A percentile compares a stretch with the other conserved stretches of the same genome.
Evolutionary conservation across 2,797 vertebrate genomes (phyloP).

Genomic region (Meriones psammophilus): DNA sequence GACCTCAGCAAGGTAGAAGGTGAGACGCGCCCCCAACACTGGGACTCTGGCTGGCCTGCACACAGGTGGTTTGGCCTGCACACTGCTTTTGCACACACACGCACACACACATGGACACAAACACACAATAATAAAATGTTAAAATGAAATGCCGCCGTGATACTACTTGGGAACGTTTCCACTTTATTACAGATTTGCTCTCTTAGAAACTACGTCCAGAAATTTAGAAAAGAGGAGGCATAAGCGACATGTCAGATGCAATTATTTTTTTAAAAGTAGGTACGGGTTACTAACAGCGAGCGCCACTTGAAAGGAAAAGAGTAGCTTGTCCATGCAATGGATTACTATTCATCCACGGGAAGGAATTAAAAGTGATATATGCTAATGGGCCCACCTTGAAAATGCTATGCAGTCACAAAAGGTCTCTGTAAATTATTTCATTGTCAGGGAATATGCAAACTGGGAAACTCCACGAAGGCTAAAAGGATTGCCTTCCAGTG

Average conservation of each 20-base stretch:
- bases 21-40: neutral
- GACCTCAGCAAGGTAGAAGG: neutral
- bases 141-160: neutral
- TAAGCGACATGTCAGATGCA: neutral
- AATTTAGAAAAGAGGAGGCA: slow-evolving; percentile 16
- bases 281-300: neutral
- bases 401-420: neutral
- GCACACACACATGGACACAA: neutral
- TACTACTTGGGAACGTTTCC: neutral
- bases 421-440: neutral
- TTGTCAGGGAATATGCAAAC: neutral
- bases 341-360: neutral
- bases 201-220: neutral
- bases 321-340: neutral
- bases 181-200: neutral
- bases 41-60: too few relatives aligned
- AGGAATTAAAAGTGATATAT: neutral
- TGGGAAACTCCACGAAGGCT: neutral
- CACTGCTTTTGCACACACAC: neutral
- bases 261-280: neutral
- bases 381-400: neutral
- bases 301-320: neutral
- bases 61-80: neutral
- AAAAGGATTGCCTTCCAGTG: neutral
- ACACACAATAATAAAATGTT: neutral